Evolutionary conservation across 2,888 invertebrate species (phyloP).

Genomic region (Caenorhabditis virilis): DNA sequence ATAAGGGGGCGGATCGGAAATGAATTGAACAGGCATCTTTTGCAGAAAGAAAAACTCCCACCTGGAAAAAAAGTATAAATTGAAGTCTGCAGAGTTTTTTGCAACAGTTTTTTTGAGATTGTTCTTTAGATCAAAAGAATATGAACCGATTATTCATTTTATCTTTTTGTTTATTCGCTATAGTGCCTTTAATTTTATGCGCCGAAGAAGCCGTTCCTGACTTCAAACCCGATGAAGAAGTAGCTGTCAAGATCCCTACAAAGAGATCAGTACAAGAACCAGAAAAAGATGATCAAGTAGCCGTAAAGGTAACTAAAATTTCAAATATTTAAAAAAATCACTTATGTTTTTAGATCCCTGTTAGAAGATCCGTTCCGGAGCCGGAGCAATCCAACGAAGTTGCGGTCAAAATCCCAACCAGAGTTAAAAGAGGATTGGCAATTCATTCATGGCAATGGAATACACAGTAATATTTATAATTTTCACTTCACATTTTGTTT

Average conservation of each 20-base stretch:
- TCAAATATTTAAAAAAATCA: neutral
- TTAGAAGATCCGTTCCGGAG: constrained; percentile 25
- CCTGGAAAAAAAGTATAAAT: no score
- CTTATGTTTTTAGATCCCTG: constrained; percentile 15
- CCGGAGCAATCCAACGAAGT: constrained; percentile 19
- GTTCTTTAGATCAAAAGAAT: no score
- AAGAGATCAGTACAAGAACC: constrained; percentile 4
- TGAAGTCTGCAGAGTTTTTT: no score
- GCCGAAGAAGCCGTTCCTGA: constrained; percentile 5
- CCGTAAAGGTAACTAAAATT: constrained; percentile 17
- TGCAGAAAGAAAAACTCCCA: no score
- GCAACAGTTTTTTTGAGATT: no score
- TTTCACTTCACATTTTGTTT: no score
- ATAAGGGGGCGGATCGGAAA: no score
- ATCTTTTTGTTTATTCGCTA: neutral
- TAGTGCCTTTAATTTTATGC: neutral
- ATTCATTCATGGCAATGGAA: constrained; percentile 47
- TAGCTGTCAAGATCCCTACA: constrained; percentile 5
- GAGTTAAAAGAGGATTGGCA: constrained; percentile 36
- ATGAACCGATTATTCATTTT: constrained; percentile 28
- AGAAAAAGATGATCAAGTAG: constrained; percentile 21
- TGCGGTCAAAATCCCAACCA: constrained; percentile 32
- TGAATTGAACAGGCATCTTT: no score
- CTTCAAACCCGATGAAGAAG: constrained; percentile 10
- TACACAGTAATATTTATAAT: constrained; percentile 25